phyloP scores from a whole-genome alignment of 2,888 invertebrate species.

The Gerris lacustris region DNA sequence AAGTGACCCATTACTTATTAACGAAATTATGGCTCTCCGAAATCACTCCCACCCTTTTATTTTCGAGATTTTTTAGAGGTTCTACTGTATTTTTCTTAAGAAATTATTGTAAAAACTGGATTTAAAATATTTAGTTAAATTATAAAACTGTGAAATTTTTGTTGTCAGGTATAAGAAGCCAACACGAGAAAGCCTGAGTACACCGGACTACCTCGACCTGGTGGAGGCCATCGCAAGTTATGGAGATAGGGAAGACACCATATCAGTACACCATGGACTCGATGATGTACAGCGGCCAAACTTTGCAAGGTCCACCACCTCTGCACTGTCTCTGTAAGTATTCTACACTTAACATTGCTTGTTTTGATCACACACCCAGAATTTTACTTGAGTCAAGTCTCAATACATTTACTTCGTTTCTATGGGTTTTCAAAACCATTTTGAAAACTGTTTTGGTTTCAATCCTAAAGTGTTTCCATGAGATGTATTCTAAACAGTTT shows the following conservation, averaged over 20 bases:
- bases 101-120: no score
- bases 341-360: background rate
- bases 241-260: conserved; percentile 46
- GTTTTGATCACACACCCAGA: background rate
- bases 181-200: conserved; percentile 55
- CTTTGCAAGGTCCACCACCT: conserved; percentile 41
- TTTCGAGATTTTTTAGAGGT: no score
- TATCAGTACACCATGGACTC: conserved; percentile 68
- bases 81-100: no score
- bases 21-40: no score
- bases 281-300: conserved; percentile 51
- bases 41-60: no score
- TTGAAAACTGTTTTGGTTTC: no score
- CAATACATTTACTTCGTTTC: background rate
- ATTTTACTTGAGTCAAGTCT: background rate
- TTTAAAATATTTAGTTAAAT: no score
- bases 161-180: conserved; percentile 59
- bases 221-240: conserved; percentile 41
- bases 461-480: no score
- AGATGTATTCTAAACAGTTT: no score
- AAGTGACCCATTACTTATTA: no score
- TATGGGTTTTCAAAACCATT: no score
- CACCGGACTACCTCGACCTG: conserved; percentile 58
- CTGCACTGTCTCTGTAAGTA: conserved; percentile 43
- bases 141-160: no score